Percentiles rank a stretch among this genome's conserved stretches.
Evolutionary conservation across 2,113 vertebrate genomes (phyloP).

Genomic region (Gymnarchus niloticus): DNA sequence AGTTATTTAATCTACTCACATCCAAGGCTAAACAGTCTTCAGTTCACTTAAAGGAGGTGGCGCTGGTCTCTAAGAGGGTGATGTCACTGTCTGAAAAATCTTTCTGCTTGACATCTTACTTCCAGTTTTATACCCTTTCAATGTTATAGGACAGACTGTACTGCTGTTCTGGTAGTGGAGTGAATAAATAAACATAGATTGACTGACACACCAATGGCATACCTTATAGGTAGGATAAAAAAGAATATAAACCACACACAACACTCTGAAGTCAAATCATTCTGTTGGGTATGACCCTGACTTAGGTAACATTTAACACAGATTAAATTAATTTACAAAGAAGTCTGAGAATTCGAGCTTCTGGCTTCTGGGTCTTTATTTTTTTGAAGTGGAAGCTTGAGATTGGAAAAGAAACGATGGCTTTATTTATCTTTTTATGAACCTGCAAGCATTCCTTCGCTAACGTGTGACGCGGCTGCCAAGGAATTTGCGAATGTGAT

Average conservation of each 20-base stretch:
- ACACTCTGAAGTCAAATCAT: not conserved
- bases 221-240: not conserved
- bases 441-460: not conserved
- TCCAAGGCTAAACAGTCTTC: constrained; percentile 15
- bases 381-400: not conserved
- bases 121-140: constrained; percentile 3
- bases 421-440: constrained; percentile 2
- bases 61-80: constrained; percentile 10
- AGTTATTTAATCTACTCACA: constrained; percentile 19
- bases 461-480: not conserved
- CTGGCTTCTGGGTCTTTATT: not conserved
- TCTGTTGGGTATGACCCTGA: not conserved
- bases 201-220: not conserved
- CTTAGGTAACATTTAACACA: constrained; percentile 8
- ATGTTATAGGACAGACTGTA: not conserved
- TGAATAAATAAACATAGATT: constrained; percentile 1
- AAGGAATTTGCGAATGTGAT: not conserved
- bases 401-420: not conserved
- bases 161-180: not conserved
- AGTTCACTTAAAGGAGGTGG: constrained; percentile 3
- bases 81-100: constrained; percentile 20
- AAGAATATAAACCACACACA: not conserved
- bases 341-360: not conserved
- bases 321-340: not conserved
- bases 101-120: not conserved